phyloP scores from a whole-genome alignment of 2,888 invertebrate species.

The Lycophotia porphyrea region DNA sequence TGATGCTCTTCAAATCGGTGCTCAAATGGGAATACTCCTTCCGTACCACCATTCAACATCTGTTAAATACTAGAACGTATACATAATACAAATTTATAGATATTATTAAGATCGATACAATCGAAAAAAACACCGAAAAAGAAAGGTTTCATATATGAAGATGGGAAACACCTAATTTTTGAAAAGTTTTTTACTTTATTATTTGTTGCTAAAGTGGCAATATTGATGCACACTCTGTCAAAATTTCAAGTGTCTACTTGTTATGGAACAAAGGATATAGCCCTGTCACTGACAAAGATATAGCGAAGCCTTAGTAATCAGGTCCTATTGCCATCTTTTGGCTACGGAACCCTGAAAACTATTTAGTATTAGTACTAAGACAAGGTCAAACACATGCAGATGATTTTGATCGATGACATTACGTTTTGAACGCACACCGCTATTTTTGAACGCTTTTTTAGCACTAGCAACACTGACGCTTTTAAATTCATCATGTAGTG shows the following conservation, averaged over 20 bases:
- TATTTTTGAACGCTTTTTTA: constrained; percentile 48
- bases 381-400: constrained; percentile 71
- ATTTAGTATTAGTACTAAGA: constrained; percentile 60
- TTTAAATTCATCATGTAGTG: constrained; percentile 22
- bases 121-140: background rate
- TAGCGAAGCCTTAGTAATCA: background rate
- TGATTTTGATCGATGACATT: constrained; percentile 78
- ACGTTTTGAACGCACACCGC: constrained; percentile 62
- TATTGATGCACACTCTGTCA: background rate
- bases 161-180: background rate
- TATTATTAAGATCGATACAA: background rate
- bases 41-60: background rate
- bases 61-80: background rate
- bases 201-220: background rate
- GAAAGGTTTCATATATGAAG: background rate
- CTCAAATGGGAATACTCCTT: too few species aligned
- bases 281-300: background rate
- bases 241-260: background rate
- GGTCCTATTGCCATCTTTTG: background rate
- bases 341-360: constrained; percentile 50
- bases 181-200: background rate
- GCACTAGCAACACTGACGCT: constrained; percentile 18
- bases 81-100: background rate
- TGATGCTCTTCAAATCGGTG: too few species aligned
- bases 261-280: background rate